phyloP scores from a whole-genome alignment of 2,797 vertebrate species.

The Chloroceryle inda region DNA sequence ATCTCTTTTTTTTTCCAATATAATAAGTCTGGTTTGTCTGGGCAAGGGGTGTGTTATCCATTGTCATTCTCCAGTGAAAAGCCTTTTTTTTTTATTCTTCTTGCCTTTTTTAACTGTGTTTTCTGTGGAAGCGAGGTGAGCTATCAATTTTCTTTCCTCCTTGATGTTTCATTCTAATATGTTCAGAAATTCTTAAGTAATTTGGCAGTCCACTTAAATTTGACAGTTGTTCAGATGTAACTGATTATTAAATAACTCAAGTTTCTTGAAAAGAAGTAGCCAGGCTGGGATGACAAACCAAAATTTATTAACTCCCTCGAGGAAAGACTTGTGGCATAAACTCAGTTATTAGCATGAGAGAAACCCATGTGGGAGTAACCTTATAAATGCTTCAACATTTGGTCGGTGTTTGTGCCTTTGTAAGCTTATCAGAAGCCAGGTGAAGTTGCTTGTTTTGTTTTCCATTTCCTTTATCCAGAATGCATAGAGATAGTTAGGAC shows the following conservation, averaged over 20 bases:
- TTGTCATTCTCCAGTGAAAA: conserved; percentile 6
- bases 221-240: background rate
- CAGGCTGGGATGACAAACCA: background rate
- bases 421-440: background rate
- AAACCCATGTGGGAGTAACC: conserved; percentile 14
- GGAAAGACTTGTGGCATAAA: background rate
- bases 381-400: conserved; percentile 39
- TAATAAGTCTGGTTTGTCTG: background rate
- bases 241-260: background rate
- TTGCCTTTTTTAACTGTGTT: background rate
- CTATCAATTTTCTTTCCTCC: background rate
- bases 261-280: conserved; percentile 10
- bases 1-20: background rate
- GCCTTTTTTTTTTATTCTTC: background rate
- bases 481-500: background rate
- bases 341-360: background rate
- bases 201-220: background rate
- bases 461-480: background rate
- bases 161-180: background rate
- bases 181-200: conserved; percentile 17
- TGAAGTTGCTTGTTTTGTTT: background rate
- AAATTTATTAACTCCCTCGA: background rate
- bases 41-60: background rate
- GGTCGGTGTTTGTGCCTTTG: conserved; percentile 14
- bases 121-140: background rate